Evolutionary conservation across 2,888 invertebrate genomes (phyloP).

Genomic region (Sabellastarte sp.): DNA sequence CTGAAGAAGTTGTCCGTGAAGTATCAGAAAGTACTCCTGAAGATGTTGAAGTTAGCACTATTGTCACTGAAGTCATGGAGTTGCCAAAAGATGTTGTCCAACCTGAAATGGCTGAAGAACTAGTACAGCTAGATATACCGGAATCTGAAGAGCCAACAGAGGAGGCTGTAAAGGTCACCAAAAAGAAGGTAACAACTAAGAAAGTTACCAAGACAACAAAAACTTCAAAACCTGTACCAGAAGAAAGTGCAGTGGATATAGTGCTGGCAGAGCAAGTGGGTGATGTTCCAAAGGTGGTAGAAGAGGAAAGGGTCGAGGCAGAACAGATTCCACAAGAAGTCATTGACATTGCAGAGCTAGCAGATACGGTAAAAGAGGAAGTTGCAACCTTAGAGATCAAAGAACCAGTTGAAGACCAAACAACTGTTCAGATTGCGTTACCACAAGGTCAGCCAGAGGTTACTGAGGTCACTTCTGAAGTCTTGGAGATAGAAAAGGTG

Average conservation of each 20-base stretch:
- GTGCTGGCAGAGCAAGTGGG: not conserved
- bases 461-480: not conserved
- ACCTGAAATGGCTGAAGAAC: too few relatives aligned
- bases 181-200: not conserved
- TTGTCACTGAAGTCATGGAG: too few relatives aligned
- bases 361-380: not conserved
- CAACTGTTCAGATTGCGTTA: too few relatives aligned
- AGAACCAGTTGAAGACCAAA: not conserved
- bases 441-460: too few relatives aligned
- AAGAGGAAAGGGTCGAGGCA: not conserved
- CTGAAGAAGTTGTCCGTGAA: too few relatives aligned
- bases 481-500: conserved; percentile 6
- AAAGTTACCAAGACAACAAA: not conserved
- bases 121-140: too few relatives aligned
- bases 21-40: too few relatives aligned
- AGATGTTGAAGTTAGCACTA: too few relatives aligned
- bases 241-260: not conserved
- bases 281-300: not conserved
- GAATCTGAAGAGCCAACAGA: not conserved
- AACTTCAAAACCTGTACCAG: not conserved
- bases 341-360: too few relatives aligned
- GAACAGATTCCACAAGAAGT: conserved; percentile 6
- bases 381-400: not conserved
- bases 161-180: not conserved
- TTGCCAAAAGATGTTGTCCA: too few relatives aligned